Conservation (phyloP, 2,113 vertebrate genomes). For the Menidia beryllina region DNA sequence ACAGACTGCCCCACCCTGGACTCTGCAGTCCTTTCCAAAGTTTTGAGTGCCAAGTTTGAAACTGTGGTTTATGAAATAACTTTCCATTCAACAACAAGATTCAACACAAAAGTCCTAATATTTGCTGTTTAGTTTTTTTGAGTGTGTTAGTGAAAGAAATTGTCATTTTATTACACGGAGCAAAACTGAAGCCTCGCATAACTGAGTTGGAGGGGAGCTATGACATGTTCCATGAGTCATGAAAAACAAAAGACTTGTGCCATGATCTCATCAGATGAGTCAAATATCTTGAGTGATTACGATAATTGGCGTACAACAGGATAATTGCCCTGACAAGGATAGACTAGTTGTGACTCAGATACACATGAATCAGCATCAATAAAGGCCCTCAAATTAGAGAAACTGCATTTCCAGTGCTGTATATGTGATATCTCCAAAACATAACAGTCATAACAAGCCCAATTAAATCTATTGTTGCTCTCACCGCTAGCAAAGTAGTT, state of each 20-base stretch:
- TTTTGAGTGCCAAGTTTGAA: constrained; percentile 6
- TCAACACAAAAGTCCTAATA: too few species aligned
- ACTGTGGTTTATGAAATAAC: constrained; percentile 4
- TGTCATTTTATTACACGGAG: constrained; percentile 3
- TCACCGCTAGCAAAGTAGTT: too few species aligned
- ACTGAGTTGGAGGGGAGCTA: background rate
- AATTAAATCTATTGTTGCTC: too few species aligned
- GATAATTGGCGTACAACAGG: constrained; percentile 28
- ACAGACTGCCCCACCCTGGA: constrained; percentile 25
- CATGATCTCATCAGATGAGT: constrained; percentile 31
- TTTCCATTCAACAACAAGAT: too few species aligned
- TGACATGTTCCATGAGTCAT: constrained; percentile 23
- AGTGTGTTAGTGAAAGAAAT: constrained; percentile 1
- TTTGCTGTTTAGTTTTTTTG: constrained; percentile 36
- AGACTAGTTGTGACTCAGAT: background rate
- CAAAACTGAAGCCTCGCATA: background rate
- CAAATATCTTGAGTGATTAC: constrained; percentile 24
- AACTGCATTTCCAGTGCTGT: background rate
- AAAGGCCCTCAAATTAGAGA: background rate
- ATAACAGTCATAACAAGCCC: too few species aligned
- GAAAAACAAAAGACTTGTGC: constrained; percentile 33
- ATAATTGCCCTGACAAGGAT: constrained; percentile 10
- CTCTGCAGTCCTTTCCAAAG: constrained; percentile 17
- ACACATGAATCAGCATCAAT: background rate
- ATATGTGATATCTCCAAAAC: too few species aligned